A percentile compares a stretch with the other conserved stretches of the same genome.
These are phyloP conservation scores for Caracal caracal DNA, from an alignment of 2,113 vertebrate genomes.

Conservation along the genomic window DNA sequence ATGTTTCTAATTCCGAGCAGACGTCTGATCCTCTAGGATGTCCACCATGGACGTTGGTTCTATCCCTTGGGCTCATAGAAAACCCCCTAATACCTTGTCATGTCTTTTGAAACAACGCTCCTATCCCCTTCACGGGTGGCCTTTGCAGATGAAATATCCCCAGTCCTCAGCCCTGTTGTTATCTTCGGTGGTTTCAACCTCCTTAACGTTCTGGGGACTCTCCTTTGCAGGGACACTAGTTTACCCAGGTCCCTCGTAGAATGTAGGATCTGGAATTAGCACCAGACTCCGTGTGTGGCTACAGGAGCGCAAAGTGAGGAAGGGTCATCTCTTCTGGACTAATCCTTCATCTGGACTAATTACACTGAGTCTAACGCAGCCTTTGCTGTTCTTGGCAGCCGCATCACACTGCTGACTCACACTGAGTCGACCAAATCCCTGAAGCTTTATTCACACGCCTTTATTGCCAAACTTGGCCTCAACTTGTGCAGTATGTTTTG, in stretches of 20 bases:
- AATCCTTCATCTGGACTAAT: background rate
- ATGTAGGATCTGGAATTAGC: background rate
- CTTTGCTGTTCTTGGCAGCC: conserved; percentile 50
- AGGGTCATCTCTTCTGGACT: background rate
- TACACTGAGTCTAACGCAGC: background rate
- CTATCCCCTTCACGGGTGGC: background rate
- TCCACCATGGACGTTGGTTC: background rate
- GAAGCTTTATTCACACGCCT: conserved; percentile 11
- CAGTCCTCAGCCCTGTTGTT: background rate
- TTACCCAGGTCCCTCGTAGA: too few species aligned
- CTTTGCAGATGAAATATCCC: background rate
- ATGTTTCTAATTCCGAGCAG: background rate
- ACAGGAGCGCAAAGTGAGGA: background rate
- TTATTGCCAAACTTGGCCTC: background rate
- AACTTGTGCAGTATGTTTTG: conserved; percentile 1
- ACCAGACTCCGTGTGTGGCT: background rate
- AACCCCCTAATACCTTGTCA: background rate
- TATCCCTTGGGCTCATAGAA: background rate
- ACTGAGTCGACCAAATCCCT: background rate
- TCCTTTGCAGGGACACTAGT: background rate
- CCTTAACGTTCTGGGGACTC: background rate
- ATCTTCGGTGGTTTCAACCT: background rate
- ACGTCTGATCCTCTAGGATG: background rate
- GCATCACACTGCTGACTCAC: conserved; percentile 40
- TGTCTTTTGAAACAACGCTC: background rate